Evolutionary conservation across 2,888 invertebrate species (phyloP).

Genomic region (Aproaerema taeniolella): DNA sequence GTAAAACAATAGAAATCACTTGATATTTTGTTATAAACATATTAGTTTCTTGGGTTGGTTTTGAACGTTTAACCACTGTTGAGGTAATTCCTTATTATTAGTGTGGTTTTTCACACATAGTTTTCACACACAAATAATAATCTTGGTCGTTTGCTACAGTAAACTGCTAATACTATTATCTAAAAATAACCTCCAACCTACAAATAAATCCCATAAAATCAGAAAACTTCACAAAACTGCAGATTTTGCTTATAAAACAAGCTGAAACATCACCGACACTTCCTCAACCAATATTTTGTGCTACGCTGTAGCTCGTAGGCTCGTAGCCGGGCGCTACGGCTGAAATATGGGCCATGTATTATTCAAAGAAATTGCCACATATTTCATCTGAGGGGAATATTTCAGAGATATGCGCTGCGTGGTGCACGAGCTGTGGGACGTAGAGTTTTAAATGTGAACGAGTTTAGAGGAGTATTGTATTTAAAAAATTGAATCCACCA

Average conservation of each 20-base stretch:
- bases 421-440: conserved; percentile 32
- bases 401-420: conserved; percentile 57
- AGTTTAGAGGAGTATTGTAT: too few relatives aligned
- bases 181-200: too few relatives aligned
- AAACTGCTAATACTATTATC: too few relatives aligned
- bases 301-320: conserved; percentile 44
- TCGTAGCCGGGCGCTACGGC: conserved; percentile 42
- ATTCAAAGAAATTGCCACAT: conserved; percentile 80
- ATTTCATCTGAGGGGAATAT: conserved; percentile 78
- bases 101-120: too few relatives aligned
- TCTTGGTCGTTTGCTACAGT: too few relatives aligned
- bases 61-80: too few relatives aligned
- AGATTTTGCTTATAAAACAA: conserved; percentile 32
- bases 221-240: conserved; percentile 20
- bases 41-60: too few relatives aligned
- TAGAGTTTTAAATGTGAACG: conserved; percentile 15
- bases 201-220: neutral
- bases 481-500: too few relatives aligned
- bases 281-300: conserved; percentile 32
- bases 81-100: too few relatives aligned
- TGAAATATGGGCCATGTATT: conserved; percentile 80
- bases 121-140: too few relatives aligned
- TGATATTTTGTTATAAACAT: too few relatives aligned
- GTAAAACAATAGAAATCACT: too few relatives aligned
- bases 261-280: conserved; percentile 38